Percentiles rank a stretch among this genome's conserved stretches.
These are phyloP conservation scores for Metalampra italica DNA, from an alignment of 2,888 invertebrate genomes.

Conservation along the genomic window DNA sequence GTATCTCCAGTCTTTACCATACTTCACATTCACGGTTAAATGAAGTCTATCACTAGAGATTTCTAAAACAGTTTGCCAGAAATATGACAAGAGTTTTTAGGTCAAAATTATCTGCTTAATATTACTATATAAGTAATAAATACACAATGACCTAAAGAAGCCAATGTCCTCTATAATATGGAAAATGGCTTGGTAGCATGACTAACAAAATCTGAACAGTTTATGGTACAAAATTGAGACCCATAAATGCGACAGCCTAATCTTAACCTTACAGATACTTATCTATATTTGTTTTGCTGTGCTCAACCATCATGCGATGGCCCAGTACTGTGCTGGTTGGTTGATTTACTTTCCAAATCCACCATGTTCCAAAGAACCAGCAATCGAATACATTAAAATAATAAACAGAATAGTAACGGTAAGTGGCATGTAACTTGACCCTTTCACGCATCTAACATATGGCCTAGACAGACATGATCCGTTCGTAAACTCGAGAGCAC, in stretches of 20 bases:
- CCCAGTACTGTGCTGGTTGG: neutral
- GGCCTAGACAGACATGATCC: slow-evolving; percentile 53
- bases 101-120: neutral
- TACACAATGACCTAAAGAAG: neutral
- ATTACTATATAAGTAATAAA: neutral
- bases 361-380: slow-evolving; percentile 7
- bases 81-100: neutral
- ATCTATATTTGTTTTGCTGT: too few relatives aligned
- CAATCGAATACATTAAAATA: slow-evolving; percentile 28
- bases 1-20: too few relatives aligned
- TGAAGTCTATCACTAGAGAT: neutral
- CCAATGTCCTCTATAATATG: too few relatives aligned
- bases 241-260: too few relatives aligned
- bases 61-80: neutral
- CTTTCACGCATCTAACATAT: slow-evolving; percentile 69
- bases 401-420: slow-evolving; percentile 48
- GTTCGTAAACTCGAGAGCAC: slow-evolving; percentile 17
- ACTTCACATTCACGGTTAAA: neutral
- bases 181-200: too few relatives aligned
- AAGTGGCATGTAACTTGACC: slow-evolving; percentile 41
- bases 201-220: too few relatives aligned
- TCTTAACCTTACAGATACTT: too few relatives aligned
- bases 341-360: slow-evolving; percentile 11
- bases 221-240: too few relatives aligned
- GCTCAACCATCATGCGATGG: too few relatives aligned